phyloP scores from a whole-genome alignment of 2,113 vertebrate species.

The Phaethornis superciliosus region DNA sequence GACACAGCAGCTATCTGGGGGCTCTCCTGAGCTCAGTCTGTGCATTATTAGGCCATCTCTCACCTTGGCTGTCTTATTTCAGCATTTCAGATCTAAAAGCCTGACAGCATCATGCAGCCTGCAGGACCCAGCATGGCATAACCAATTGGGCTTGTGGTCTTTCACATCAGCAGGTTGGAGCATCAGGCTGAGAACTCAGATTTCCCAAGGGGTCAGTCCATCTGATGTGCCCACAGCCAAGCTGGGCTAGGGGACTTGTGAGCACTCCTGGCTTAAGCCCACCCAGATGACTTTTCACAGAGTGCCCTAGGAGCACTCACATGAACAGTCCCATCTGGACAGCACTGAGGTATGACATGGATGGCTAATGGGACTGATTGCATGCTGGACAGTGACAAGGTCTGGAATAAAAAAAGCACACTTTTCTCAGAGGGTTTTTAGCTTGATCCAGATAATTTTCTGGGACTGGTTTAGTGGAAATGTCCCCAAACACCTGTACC shows the following conservation, averaged over 20 bases:
- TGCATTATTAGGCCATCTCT: neutral
- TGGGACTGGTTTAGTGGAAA: neutral
- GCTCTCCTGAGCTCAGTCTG: neutral
- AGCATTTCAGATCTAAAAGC: neutral
- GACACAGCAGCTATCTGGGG: neutral
- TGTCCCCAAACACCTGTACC: neutral
- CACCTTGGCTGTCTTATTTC: neutral
- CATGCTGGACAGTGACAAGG: neutral
- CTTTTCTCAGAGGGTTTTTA: neutral
- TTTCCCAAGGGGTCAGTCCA: neutral
- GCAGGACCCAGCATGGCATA: neutral
- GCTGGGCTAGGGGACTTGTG: neutral
- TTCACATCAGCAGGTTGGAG: neutral
- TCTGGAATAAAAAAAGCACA: neutral
- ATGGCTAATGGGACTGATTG: neutral
- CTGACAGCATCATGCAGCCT: neutral
- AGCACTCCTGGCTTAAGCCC: neutral
- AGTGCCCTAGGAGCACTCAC: neutral
- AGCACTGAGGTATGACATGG: accelerated
- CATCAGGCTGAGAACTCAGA: neutral
- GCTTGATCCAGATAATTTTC: neutral
- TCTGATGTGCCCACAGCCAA: neutral
- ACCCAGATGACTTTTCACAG: neutral
- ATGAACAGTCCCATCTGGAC: neutral
- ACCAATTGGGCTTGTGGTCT: neutral